A percentile compares a stretch with the other conserved stretches of the same genome.
These are phyloP conservation scores for Leptosomus discolor DNA, from an alignment of 2,113 vertebrate species.

Conservation along the genomic window DNA sequence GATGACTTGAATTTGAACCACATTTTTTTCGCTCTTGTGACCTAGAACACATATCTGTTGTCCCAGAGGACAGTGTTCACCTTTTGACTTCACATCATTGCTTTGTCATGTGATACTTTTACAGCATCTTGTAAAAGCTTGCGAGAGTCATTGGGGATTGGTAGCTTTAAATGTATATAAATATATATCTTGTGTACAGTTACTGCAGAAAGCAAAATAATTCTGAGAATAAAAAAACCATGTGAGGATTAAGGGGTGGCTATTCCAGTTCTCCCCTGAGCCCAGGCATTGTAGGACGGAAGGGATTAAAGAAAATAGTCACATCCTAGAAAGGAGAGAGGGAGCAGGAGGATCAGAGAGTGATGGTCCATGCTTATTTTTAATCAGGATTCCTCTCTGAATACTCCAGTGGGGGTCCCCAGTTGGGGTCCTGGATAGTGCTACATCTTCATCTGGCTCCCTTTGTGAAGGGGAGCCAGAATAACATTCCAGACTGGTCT, in stretches of 20 bases:
- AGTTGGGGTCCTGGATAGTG: background rate
- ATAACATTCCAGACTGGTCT: accelerated
- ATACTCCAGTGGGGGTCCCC: background rate
- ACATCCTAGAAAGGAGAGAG: background rate
- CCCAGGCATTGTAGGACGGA: background rate
- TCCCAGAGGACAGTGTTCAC: background rate
- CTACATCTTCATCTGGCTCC: background rate
- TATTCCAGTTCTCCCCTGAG: background rate
- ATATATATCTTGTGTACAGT: background rate
- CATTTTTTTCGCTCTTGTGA: background rate
- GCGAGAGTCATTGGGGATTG: background rate
- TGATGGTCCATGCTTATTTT: background rate
- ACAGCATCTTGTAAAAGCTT: background rate
- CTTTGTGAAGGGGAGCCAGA: background rate
- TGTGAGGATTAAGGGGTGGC: background rate
- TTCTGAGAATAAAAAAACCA: background rate
- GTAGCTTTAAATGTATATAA: background rate
- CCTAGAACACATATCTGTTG: background rate
- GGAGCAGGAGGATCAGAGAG: background rate
- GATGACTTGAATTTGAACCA: background rate
- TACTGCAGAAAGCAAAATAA: background rate
- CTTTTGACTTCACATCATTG: background rate
- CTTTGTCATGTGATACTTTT: background rate
- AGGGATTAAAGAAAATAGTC: background rate
- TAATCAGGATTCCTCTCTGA: background rate